A percentile compares a stretch with the other conserved stretches of the same genome.
Evolutionary conservation across 2,888 invertebrate species (phyloP).

Genomic region (Tethea ocularis): DNA sequence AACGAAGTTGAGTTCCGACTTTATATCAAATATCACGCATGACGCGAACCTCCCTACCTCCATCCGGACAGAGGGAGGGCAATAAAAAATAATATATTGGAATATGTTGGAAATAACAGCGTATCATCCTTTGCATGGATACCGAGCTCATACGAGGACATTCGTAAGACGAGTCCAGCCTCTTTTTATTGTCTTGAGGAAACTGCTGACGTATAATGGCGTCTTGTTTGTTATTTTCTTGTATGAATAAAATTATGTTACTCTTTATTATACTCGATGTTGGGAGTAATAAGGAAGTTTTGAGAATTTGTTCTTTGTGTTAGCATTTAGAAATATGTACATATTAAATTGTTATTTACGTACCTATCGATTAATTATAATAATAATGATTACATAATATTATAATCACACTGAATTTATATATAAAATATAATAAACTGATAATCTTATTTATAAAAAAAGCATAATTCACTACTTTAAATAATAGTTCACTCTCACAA

Average conservation of each 20-base stretch:
- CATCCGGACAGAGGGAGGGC: constrained; percentile 56
- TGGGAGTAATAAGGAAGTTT: constrained; percentile 51
- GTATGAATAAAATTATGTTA: constrained; percentile 68
- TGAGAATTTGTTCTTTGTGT: constrained; percentile 32
- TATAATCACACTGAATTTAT: not conserved
- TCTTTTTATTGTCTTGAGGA: constrained; percentile 73
- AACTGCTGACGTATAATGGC: constrained; percentile 71
- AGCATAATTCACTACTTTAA: no score
- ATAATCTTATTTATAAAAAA: no score
- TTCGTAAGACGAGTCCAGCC: constrained; percentile 77
- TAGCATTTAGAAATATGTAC: constrained; percentile 28
- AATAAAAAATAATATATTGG: constrained; percentile 85
- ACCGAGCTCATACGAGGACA: constrained; percentile 64
- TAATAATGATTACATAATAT: no score
- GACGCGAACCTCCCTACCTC: constrained; percentile 68
- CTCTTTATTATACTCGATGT: constrained; percentile 22
- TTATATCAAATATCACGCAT: constrained; percentile 85
- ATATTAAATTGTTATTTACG: not conserved
- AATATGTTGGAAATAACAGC: constrained; percentile 84
- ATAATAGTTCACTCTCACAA: no score
- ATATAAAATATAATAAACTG: no score
- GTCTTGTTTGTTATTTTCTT: constrained; percentile 65
- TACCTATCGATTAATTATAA: no score
- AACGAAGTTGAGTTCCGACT: constrained; percentile 83
- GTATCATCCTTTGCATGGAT: constrained; percentile 80